Evolutionary conservation across 1,140 invertebrate species (phyloP).

Genomic region (Drosophila tani): DNA sequence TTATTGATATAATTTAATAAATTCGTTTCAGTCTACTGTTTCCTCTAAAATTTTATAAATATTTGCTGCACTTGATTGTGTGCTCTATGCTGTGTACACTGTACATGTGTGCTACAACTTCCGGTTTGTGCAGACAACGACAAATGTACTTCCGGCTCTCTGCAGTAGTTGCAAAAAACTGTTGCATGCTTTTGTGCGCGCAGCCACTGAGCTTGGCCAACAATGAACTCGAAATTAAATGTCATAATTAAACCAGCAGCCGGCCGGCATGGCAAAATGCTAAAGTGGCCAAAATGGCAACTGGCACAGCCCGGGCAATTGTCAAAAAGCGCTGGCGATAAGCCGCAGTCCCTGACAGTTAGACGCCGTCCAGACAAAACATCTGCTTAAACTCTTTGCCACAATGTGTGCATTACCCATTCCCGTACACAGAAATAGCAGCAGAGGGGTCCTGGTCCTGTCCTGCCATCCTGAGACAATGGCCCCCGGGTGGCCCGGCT

Average conservation of each 20-base stretch:
- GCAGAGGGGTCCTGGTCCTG: constrained; percentile 12
- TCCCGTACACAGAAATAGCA: background rate
- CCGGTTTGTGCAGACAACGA: constrained; percentile 37
- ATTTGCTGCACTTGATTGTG: constrained; percentile 17
- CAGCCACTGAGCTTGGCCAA: constrained; percentile 28
- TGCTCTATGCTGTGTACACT: background rate
- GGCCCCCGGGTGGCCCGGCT: constrained; percentile 13
- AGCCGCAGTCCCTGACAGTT: constrained; percentile 55
- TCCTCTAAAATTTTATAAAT: background rate
- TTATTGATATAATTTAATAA: background rate
- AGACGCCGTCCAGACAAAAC: constrained; percentile 57
- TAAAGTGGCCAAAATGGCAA: constrained; percentile 32
- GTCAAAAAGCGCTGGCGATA: constrained; percentile 55
- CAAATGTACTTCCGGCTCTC: constrained; percentile 45
- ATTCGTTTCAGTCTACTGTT: background rate
- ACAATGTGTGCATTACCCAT: constrained; percentile 49
- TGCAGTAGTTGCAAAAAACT: constrained; percentile 44
- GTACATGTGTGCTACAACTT: constrained; percentile 49
- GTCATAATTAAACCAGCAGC: constrained; percentile 66
- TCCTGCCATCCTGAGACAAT: constrained; percentile 61
- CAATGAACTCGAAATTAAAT: constrained; percentile 66
- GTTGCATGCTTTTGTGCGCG: constrained; percentile 64
- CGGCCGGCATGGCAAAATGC: constrained; percentile 7
- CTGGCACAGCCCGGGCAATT: constrained; percentile 41
- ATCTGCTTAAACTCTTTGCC: constrained; percentile 68